phyloP scores from a whole-genome alignment of 2,113 vertebrate species.

The Corydoras sp. region DNA sequence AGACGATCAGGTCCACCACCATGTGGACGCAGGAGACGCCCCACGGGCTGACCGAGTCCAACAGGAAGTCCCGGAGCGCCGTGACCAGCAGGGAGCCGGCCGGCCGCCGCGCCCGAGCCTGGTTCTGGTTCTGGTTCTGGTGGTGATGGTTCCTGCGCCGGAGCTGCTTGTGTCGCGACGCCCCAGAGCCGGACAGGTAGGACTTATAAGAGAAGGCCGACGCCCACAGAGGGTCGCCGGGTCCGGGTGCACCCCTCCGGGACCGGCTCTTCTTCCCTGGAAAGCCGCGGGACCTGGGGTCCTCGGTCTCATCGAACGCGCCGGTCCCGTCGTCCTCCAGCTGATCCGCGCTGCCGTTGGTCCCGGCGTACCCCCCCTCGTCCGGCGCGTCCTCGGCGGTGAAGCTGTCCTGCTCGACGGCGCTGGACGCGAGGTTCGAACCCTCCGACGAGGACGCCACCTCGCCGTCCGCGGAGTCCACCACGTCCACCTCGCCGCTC shows the following conservation, averaged over 20 bases:
- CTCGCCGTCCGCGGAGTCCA: background rate
- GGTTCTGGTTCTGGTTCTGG: slow-evolving; percentile 56
- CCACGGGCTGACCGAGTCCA: slow-evolving; percentile 69
- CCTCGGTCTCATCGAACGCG: slow-evolving; percentile 8
- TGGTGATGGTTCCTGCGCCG: slow-evolving; percentile 73
- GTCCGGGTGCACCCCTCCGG: slow-evolving; percentile 47
- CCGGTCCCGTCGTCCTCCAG: slow-evolving; percentile 15
- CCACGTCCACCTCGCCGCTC: background rate
- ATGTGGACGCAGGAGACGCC: slow-evolving; percentile 75
- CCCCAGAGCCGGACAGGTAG: slow-evolving; percentile 49
- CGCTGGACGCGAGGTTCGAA: background rate
- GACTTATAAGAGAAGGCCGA: slow-evolving; percentile 53
- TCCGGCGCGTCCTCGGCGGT: slow-evolving; percentile 45
- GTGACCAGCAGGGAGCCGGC: slow-evolving; percentile 56
- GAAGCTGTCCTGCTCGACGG: slow-evolving; percentile 5
- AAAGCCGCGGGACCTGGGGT: slow-evolving; percentile 20
- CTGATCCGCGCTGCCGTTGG: slow-evolving; percentile 45
- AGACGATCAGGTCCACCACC: slow-evolving; percentile 77
- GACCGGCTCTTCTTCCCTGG: slow-evolving; percentile 57
- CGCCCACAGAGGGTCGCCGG: slow-evolving; percentile 50
- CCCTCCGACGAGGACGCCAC: background rate
- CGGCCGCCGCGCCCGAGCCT: slow-evolving; percentile 43
- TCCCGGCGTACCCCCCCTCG: slow-evolving; percentile 44
- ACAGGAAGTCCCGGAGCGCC: slow-evolving; percentile 65
- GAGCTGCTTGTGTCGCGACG: slow-evolving; percentile 67